Base-by-base conservation (phyloP, 2,797 vertebrate genomes). In the Pteronotus mesoamericanus region DNA sequence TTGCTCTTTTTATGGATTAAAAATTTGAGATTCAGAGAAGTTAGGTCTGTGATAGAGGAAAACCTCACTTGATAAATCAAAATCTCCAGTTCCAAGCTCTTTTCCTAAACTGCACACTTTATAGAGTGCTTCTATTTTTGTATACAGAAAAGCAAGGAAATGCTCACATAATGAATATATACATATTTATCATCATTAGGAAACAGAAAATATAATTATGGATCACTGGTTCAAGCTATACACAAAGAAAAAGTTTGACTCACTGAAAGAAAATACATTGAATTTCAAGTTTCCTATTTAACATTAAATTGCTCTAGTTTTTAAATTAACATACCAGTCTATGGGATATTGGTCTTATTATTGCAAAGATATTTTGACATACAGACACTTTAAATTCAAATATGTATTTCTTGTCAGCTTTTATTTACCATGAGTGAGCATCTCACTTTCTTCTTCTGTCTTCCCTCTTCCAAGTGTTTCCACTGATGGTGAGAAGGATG, bases 1-100 rank as follows among this genome's bases (percentile, higher is more conserved):
- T 87, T 39, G 3, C 21, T 92, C 77, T 21, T 95, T 96, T 89
- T 71, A 83, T 77, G 57, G 48, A 85, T 64, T 90, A 95, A 79
- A 87, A 77, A 2, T 34, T 51, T 86, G 57, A 93, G 22, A 22
- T 51, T 71, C 59, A 93, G 34, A 91, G 72, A 94, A 85, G 46
- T 57, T 89, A 48, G 18, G n/a, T 64, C 48, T 61, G 4, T 75
- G 42, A 92, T 32, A 55, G 61, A 89, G n/a, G 86, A 44, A 95
- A 91, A 51, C 15, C 18, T 44, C 21, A 91, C 37, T 93, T 61
- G 44, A 85, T n/a, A 14, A 64, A 75, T 79, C 11, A 82, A 85
- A 93, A 72, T 46, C 34, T 95, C 9, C 9, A 64, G 26, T 72
- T 82, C 34, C 59, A 0, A 26, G 11, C 10, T 95, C n/a, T 83